phyloP scores from a whole-genome alignment of 2,797 vertebrate genomes.

The Fistularia tabacaria region DNA sequence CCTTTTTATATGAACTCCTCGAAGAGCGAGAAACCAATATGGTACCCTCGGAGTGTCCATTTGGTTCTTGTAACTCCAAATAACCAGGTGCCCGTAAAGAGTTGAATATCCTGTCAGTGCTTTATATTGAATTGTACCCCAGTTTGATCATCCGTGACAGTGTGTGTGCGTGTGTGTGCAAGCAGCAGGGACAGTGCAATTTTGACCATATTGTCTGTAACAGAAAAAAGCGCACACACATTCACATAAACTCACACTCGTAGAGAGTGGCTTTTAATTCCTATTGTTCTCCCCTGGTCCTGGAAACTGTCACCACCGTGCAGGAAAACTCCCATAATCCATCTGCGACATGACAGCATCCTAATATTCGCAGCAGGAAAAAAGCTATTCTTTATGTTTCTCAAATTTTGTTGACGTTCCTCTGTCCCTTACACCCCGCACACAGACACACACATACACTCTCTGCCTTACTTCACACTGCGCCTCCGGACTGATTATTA shows the following conservation, averaged over 20 bases:
- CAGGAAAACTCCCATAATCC: slow-evolving; percentile 61
- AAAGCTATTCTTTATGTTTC: slow-evolving; percentile 40
- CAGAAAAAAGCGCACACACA: too few species aligned
- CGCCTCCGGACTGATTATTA: slow-evolving; percentile 14
- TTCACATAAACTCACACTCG: neutral
- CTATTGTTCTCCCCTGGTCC: slow-evolving; percentile 34
- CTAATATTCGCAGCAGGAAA: slow-evolving; percentile 29
- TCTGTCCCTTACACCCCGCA: neutral
- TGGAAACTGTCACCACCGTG: slow-evolving; percentile 48
- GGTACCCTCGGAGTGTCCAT: slow-evolving; percentile 29
- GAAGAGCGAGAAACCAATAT: slow-evolving; percentile 25
- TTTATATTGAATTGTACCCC: slow-evolving; percentile 26
- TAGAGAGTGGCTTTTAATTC: slow-evolving; percentile 53
- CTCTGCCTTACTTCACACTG: slow-evolving; percentile 9
- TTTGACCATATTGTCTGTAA: slow-evolving; percentile 42
- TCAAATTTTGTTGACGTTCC: neutral
- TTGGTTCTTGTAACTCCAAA: slow-evolving; percentile 42
- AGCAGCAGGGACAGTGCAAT: slow-evolving; percentile 9
- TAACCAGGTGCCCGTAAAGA: slow-evolving; percentile 39
- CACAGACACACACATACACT: too few species aligned
- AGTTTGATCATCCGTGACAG: slow-evolving; percentile 22
- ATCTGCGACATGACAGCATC: slow-evolving; percentile 53
- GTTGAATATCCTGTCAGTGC: slow-evolving; percentile 44
- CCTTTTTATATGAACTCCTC: slow-evolving; percentile 35
- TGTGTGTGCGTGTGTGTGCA: slow-evolving; percentile 1